These are phyloP conservation scores for Coilia nasus DNA, from an alignment of 2,797 vertebrate genomes.

Conservation along the genomic window DNA sequence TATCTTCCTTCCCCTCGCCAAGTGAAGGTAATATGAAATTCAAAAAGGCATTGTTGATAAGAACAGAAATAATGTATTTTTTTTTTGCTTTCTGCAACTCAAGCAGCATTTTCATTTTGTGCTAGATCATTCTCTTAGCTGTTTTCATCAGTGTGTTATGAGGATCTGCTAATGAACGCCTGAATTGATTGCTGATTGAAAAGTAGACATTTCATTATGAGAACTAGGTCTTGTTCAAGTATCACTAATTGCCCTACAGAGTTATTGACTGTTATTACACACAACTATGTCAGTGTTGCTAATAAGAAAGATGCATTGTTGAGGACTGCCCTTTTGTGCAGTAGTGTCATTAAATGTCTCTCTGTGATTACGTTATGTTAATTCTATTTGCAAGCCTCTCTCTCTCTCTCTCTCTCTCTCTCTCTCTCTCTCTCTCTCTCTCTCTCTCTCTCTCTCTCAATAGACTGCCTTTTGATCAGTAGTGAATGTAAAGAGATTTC, in stretches of 20 bases:
- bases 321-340: too few relatives aligned
- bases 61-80: background rate
- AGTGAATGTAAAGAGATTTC: background rate
- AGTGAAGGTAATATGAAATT: background rate
- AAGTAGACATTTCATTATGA: background rate
- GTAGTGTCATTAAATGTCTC: background rate
- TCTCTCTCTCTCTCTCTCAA: too few relatives aligned
- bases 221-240: too few relatives aligned
- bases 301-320: background rate
- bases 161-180: background rate
- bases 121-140: background rate
- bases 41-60: background rate
- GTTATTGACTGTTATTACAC: too few relatives aligned
- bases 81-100: background rate
- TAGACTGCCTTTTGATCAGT: background rate
- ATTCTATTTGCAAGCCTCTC: background rate
- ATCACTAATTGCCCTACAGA: too few relatives aligned
- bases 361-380: background rate
- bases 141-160: background rate
- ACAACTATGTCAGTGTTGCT: background rate
- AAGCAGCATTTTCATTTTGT: background rate
- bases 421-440: too few relatives aligned
- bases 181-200: constrained; percentile 1
- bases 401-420: too few relatives aligned
- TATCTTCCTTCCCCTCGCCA: background rate